Conservation (phyloP, 2,797 vertebrate genomes). For the Bryconaethiops microstoma region DNA sequence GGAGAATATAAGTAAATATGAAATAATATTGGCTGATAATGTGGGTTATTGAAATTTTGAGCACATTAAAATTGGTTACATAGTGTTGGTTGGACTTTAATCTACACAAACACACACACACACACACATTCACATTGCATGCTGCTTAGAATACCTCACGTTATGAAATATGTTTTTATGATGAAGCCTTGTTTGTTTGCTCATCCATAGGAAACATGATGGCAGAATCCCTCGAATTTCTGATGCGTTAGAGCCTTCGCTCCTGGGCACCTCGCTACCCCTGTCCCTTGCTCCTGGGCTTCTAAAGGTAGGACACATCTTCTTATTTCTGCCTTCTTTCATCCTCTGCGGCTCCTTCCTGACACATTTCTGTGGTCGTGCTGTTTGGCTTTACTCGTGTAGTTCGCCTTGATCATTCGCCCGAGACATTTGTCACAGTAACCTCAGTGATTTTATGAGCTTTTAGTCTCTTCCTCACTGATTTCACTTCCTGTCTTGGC, state of each 20-base stretch:
- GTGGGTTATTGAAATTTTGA: too few relatives aligned
- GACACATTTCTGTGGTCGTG: background rate
- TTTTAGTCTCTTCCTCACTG: background rate
- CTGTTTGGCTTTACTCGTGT: background rate
- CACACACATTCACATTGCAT: background rate
- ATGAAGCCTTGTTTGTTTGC: constrained; percentile 17
- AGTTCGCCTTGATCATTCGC: background rate
- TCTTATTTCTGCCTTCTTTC: constrained; percentile 33
- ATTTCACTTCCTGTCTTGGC: background rate
- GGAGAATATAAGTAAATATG: too few relatives aligned
- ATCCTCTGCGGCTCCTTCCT: constrained; percentile 33
- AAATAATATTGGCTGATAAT: too few relatives aligned
- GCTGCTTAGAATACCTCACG: background rate
- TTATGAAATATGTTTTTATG: constrained; percentile 8
- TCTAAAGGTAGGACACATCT: constrained; percentile 75
- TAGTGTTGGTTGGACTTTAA: too few relatives aligned
- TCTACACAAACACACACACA: background rate
- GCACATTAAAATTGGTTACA: too few relatives aligned
- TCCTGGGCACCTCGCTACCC: constrained; percentile 53
- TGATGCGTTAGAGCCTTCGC: constrained; percentile 77
- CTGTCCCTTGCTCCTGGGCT: constrained; percentile 62
- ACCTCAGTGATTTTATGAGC: background rate
- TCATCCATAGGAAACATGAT: constrained; percentile 82
- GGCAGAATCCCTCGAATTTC: constrained; percentile 73
- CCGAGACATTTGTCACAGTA: background rate